Evolutionary conservation across 2,888 invertebrate genomes (phyloP), one percentile per base, ranked within the genome.

Genomic region (Cistogaster globosa): DNA sequence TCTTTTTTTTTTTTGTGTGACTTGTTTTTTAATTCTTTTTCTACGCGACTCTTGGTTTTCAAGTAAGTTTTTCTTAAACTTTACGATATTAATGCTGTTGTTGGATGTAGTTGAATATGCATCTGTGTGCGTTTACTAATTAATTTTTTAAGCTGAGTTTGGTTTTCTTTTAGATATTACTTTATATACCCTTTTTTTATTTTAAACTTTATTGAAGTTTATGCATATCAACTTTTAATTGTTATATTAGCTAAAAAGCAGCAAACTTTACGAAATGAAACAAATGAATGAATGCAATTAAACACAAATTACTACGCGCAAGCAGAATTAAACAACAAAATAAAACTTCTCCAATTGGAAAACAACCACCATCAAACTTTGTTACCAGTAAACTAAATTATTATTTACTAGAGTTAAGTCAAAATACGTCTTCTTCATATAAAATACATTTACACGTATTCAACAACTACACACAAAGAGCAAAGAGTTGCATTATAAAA

Each of bases 281-380:
- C n/a, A 45, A 32, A 65, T 65, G 32, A 72, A 80, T 80, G 57
- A 67, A 77, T 72, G 71, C 82, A 82, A 76, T 63, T 48, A 65
- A 82, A 76, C 57, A 76, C 16, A 82, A 82, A 82, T 71, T 71
- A 76, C 76, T 76, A 82, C 76, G 82, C 82, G 82, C 51, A 82
- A 82, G 82, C 82, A 82, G 42, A 69, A 72, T 79, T 72, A 82
- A 82, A 53, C 20, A 58, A 83, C 22, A 45, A 60, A 83, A 38
- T 42, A 45, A 78, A 78, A 78, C 55, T 32, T 48, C 36, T 60
- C 71, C 76, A 83, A 83, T 42, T 63, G 76, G 71, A 58, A 82
- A 77, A 77, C 82, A 83, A 83, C 82, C 82, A 83, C 82, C 58
- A 72, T 45, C 71, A 65, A 82, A 71, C 76, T 65, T 77, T 60